phyloP scores from a whole-genome alignment of 2,888 invertebrate genomes.

The Dioctria rufipes region DNA sequence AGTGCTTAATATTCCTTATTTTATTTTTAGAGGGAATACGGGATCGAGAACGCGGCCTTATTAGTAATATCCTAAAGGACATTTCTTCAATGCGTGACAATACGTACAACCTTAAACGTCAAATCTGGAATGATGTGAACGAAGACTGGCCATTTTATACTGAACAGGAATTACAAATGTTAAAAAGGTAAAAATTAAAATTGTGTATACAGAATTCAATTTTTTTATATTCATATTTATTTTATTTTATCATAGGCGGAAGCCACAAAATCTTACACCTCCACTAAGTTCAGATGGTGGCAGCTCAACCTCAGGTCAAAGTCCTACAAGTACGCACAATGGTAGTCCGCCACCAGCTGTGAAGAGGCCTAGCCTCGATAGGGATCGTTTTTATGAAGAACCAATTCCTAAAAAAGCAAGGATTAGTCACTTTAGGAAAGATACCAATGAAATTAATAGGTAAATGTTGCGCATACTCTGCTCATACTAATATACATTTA shows the following conservation, averaged over 20 bases:
- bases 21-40: constrained; percentile 83
- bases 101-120: constrained; percentile 88
- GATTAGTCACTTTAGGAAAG: constrained; percentile 87
- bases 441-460: constrained; percentile 62
- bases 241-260: constrained; percentile 76
- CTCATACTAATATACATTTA: neutral
- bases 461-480: constrained; percentile 41
- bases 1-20: constrained; percentile 21
- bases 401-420: constrained; percentile 84
- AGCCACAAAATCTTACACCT: constrained; percentile 92
- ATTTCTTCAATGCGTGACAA: constrained; percentile 90
- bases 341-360: constrained; percentile 80
- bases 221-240: neutral
- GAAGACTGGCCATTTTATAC: constrained; percentile 96
- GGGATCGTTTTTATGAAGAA: constrained; percentile 73
- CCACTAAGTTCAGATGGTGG: constrained; percentile 88
- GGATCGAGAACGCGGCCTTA: constrained; percentile 84
- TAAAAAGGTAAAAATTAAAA: constrained; percentile 79
- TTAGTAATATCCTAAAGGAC: constrained; percentile 85
- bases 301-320: constrained; percentile 84
- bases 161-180: constrained; percentile 88
- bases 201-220: neutral
- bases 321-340: constrained; percentile 82
- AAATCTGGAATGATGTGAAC: constrained; percentile 93
- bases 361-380: constrained; percentile 75